A percentile compares a stretch with the other conserved stretches of the same genome.
These are phyloP conservation scores for Chloromyia formosa DNA, from an alignment of 2,888 invertebrate species.

Conservation along the genomic window DNA sequence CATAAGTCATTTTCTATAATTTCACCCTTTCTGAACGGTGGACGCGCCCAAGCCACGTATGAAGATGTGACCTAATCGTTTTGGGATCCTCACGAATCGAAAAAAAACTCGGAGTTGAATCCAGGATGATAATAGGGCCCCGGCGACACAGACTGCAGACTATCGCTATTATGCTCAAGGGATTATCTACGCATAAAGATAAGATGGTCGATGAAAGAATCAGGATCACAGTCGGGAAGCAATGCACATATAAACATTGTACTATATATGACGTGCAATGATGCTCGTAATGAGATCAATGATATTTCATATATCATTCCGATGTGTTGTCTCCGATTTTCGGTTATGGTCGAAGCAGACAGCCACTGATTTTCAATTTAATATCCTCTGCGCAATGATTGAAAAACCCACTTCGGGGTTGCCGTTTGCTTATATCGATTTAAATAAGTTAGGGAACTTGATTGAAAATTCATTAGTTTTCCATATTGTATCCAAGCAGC, in stretches of 20 bases:
- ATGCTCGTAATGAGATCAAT: slow-evolving; percentile 24
- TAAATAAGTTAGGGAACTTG: not conserved
- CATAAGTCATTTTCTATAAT: slow-evolving; percentile 41
- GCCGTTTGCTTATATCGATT: not conserved
- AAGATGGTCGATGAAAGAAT: not conserved
- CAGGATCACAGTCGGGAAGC: not conserved
- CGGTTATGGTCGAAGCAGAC: not conserved
- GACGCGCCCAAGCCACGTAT: not conserved
- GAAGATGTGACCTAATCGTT: slow-evolving; percentile 7
- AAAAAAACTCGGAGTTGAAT: not conserved
- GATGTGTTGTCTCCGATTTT: slow-evolving; percentile 3
- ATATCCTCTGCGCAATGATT: not conserved
- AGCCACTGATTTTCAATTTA: slow-evolving; percentile 5
- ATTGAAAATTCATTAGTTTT: too few relatives aligned
- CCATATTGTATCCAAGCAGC: too few relatives aligned
- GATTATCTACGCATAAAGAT: not conserved
- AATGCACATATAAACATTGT: not conserved
- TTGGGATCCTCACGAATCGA: not conserved
- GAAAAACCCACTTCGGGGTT: not conserved
- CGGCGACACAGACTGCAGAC: slow-evolving; percentile 39
- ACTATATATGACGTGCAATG: slow-evolving; percentile 6
- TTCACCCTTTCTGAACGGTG: slow-evolving; percentile 30
- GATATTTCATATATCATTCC: slow-evolving; percentile 30
- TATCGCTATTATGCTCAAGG: slow-evolving; percentile 13
- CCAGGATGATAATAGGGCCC: slow-evolving; percentile 6